Percentiles rank a stretch among this genome's conserved stretches.
phyloP scores from a whole-genome alignment of 1,140 invertebrate species.

The Trichonephila clavipes region DNA sequence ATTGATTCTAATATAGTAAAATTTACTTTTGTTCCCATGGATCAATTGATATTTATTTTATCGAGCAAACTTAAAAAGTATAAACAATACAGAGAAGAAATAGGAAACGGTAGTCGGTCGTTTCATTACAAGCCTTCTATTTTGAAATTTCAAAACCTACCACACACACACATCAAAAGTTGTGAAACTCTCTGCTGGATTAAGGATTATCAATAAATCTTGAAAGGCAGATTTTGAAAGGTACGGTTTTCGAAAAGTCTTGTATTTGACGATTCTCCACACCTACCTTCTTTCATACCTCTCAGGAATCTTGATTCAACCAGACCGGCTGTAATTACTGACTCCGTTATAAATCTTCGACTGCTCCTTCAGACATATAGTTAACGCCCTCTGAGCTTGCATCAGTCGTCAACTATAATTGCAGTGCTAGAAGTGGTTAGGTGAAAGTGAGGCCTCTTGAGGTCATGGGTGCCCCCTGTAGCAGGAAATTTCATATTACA shows the following conservation, averaged over 20 bases:
- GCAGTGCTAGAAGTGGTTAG: slow-evolving; percentile 12
- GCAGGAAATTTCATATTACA: slow-evolving; percentile 29
- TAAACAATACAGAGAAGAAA: not conserved
- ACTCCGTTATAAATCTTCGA: slow-evolving; percentile 20
- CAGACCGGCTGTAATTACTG: slow-evolving; percentile 19
- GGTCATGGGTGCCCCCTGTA: slow-evolving; percentile 5
- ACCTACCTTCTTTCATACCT: not conserved
- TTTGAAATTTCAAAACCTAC: not conserved
- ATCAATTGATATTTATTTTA: too few species aligned
- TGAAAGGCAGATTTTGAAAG: not conserved
- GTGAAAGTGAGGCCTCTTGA: not conserved
- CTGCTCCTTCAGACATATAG: slow-evolving; percentile 2
- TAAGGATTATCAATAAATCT: slow-evolving; percentile 13
- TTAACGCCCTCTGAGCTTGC: slow-evolving; percentile 34
- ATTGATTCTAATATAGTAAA: too few species aligned
- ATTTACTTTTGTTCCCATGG: too few species aligned
- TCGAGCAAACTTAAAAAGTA: not conserved
- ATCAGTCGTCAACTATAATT: slow-evolving; percentile 24
- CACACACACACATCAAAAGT: not conserved
- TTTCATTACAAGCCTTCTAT: not conserved
- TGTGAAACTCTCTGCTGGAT: not conserved
- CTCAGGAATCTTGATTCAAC: slow-evolving; percentile 24
- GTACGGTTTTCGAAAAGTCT: not conserved
- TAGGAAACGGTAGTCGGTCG: not conserved
- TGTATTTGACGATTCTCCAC: not conserved